Base-by-base conservation (phyloP, 2,113 vertebrate species). In the Trichechus manatus region DNA sequence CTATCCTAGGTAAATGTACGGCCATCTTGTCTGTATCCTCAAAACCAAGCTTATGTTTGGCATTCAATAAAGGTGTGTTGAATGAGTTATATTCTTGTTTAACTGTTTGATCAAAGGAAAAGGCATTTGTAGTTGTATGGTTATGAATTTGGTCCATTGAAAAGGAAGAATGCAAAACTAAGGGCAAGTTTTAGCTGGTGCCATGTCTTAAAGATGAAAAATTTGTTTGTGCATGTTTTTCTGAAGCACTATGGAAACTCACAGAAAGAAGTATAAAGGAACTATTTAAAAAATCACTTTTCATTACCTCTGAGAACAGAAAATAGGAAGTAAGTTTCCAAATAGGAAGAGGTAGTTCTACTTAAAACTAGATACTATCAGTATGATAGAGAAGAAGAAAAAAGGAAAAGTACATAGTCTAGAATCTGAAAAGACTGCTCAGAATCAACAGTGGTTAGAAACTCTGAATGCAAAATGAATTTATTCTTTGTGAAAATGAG, bases 391-490 rank as follows among this genome's bases (percentile, higher is more conserved):
- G 33, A 61, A 56, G 36, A 20, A 44, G 13, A 3, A 47, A 29
- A 87, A 56, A 64, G 93, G 14, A 31, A 87, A 96, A 86, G 14
- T 89, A 72, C 74, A 10, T 79, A 64, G 66, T 31, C 75, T 82
- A 39, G 59, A 87, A 97, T 88, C 93, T 91, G 61, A 88, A 94
- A 85, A 79, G 63, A 88, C 29, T 22, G 23, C 50, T 59, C 33
- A 77, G 10, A 88, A 82, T 88, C 33, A 59, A 44, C 27, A 94
- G 50, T 96, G 44, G 61, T 78, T 81, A 59, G 80, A 93, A 91
- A 97, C 88, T 94, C 17, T 87, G 53, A 80, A n/a, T 92, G 63
- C 53, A 92, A 90, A 97, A 47, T 91, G 33, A 70, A 56, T 74
- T 11, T 63, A 68, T 89, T 86, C 47, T 42, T 77, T 89, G 23